These are phyloP conservation scores for Artibeus jamaicensis DNA, from an alignment of 2,797 vertebrate genomes.

Conservation along the genomic window DNA sequence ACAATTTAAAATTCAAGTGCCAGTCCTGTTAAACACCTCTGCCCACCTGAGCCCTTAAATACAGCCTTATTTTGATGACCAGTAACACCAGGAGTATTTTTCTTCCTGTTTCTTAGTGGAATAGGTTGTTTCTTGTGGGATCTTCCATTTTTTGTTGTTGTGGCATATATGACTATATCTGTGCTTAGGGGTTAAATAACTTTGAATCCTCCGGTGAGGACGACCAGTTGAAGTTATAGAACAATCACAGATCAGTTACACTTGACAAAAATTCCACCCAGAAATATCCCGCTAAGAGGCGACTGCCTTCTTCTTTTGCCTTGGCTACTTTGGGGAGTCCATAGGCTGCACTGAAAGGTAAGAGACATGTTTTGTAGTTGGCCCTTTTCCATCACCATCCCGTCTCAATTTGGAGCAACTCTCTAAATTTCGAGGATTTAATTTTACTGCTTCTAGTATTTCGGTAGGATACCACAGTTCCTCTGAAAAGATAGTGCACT, in stretches of 20 bases:
- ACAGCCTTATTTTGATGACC: background rate
- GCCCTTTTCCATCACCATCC: background rate
- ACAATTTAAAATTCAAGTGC: slow-evolving; percentile 13
- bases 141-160: background rate
- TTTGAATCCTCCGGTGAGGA: background rate
- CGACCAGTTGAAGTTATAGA: background rate
- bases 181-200: background rate
- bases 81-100: background rate
- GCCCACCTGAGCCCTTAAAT: background rate
- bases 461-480: background rate
- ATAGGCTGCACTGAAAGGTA: background rate
- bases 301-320: background rate
- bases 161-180: background rate
- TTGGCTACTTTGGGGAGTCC: background rate
- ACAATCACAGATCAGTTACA: background rate
- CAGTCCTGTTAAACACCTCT: background rate
- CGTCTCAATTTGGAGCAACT: background rate
- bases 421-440: background rate
- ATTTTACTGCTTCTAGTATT: background rate
- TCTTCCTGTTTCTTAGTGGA: background rate
- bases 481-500: background rate
- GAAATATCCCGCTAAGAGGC: slow-evolving; percentile 17
- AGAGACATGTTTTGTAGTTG: background rate
- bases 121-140: background rate
- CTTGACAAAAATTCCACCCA: background rate